phyloP scores from a whole-genome alignment of 1,140 invertebrate species.

The Panonychus citri region DNA sequence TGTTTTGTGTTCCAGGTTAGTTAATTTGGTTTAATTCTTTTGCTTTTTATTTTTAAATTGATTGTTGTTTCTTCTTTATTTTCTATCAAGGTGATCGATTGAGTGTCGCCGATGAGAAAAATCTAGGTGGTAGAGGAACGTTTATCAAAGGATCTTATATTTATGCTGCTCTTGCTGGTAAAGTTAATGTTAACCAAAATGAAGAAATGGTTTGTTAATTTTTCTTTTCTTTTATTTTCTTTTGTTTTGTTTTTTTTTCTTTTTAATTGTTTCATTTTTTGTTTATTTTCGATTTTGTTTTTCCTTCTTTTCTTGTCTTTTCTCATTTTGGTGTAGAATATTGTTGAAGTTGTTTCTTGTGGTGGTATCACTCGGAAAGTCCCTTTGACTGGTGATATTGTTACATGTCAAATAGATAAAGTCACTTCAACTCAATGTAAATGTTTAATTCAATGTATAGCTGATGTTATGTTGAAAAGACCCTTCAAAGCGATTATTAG shows the following conservation, averaged over 20 bases:
- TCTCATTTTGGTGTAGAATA: too few species aligned
- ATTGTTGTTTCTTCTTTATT: neutral
- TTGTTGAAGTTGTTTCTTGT: neutral
- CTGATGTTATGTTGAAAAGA: slow-evolving; percentile 45
- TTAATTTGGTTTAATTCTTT: neutral
- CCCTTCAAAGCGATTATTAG: slow-evolving; percentile 49
- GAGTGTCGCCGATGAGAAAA: slow-evolving; percentile 36
- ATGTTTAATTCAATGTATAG: slow-evolving; percentile 59
- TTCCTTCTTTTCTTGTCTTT: neutral
- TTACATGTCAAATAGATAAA: slow-evolving; percentile 38
- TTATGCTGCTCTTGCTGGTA: slow-evolving; percentile 51
- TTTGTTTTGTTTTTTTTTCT: too few species aligned
- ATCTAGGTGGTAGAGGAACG: slow-evolving; percentile 46
- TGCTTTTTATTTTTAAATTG: slow-evolving; percentile 19
- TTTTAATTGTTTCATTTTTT: too few species aligned
- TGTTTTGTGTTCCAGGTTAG: neutral
- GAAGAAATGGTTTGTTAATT: neutral
- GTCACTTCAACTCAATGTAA: slow-evolving; percentile 56
- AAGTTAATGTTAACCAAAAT: slow-evolving; percentile 26
- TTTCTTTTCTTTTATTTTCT: neutral
- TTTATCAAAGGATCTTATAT: slow-evolving; percentile 61
- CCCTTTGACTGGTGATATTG: slow-evolving; percentile 50
- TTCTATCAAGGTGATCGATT: slow-evolving; percentile 54
- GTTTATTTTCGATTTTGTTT: neutral
- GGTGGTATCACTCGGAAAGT: slow-evolving; percentile 20